Base-by-base conservation (phyloP, 2,888 invertebrate genomes). In the Rhagium mordax region DNA sequence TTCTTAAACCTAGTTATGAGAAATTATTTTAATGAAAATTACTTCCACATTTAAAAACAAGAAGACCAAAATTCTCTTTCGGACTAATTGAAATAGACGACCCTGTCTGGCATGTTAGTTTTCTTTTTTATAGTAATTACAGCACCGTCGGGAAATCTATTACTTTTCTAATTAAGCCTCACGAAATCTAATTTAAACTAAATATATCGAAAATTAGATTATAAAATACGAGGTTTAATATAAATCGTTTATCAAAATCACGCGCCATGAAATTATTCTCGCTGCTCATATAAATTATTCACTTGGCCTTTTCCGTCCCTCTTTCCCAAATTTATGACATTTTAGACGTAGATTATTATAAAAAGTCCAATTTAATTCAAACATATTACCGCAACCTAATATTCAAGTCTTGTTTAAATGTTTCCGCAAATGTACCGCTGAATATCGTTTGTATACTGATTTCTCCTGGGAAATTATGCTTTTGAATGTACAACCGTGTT, bases 401-500 rank as follows among this genome's bases (percentile, higher is more conserved):
- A 79, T 80, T 81, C 79, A 78, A 78, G 79, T 77, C 79, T 79
- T 81, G 82, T 78, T 79, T 81, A 84, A 83, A 83, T 83, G 83
- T 83, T 84, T 82, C 85, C 85, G 81, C 85, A 85, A 86, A 85
- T 85, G 85, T 85, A 83, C 86, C 85, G 81, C 85, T 67, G 85
- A 85, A 85, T 85, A 85, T 83, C 85, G 85, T 85, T 84, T 81
- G 83, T 82, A 74, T 82, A 81, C 85, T 86, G 87, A 87, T 87
- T 87, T 87, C 87, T 86, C 86, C 71, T 72, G 87, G 87, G 87
- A 87, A 87, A 87, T 87, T 87, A 87, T 84, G 82, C 83, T 81
- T 84, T 80, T 77, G 79, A 82, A 83, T 81, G 79, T 78, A 75
- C 79, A 73, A 72, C 72, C 71, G 68, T 76, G 77, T 75, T 75